phyloP scores from a whole-genome alignment of 2,888 invertebrate genomes.

The Oxyscelio sp. region DNA sequence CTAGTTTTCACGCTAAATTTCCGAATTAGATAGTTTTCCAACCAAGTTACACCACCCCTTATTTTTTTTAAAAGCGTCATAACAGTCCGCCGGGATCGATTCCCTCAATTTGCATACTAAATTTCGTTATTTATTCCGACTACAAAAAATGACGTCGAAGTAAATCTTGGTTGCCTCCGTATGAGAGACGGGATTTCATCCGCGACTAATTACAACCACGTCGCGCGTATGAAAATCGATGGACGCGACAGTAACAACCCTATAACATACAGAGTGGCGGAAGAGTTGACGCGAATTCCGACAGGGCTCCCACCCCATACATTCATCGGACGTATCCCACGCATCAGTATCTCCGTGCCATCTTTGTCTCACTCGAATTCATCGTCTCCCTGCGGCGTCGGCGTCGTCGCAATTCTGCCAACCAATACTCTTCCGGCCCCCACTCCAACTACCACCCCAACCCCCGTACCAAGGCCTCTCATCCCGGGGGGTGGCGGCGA shows the following conservation, averaged over 20 bases:
- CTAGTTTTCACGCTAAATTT: neutral
- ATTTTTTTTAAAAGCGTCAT: neutral
- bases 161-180: constrained; percentile 73
- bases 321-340: no score
- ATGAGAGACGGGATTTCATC: constrained; percentile 49
- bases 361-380: no score
- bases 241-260: constrained; percentile 54
- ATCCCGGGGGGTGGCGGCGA: constrained; percentile 21
- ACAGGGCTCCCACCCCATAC: constrained; percentile 11
- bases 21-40: neutral
- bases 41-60: neutral
- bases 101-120: neutral
- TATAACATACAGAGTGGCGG: constrained; percentile 38
- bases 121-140: neutral
- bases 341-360: no score
- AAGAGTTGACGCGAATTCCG: constrained; percentile 30
- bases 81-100: constrained; percentile 2
- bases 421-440: constrained; percentile 70
- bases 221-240: constrained; percentile 61
- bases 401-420: constrained; percentile 62
- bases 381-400: constrained; percentile 59
- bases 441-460: constrained; percentile 59
- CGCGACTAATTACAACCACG: constrained; percentile 51
- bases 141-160: constrained; percentile 40
- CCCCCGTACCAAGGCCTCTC: constrained; percentile 66